A percentile compares a stretch with the other conserved stretches of the same genome.
These are phyloP conservation scores for Ataeniobius toweri DNA, from an alignment of 2,797 vertebrate genomes.

Conservation along the genomic window DNA sequence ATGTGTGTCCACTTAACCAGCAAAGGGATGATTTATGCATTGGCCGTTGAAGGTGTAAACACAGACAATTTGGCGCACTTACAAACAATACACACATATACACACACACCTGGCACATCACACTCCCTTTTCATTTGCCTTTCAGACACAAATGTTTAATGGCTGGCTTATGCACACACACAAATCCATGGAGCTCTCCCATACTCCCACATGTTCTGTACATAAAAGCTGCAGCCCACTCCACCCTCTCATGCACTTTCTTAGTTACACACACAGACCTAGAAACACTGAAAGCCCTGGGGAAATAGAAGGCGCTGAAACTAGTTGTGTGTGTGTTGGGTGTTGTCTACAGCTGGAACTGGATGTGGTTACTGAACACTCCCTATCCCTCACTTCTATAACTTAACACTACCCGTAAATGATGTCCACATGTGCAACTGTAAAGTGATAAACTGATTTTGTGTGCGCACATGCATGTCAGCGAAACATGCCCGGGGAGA, in stretches of 20 bases:
- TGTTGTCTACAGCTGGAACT: slow-evolving; percentile 78
- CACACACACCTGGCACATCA: slow-evolving; percentile 52
- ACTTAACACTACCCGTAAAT: slow-evolving; percentile 31
- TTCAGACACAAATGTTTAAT: slow-evolving; percentile 22
- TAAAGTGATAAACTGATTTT: slow-evolving; percentile 6
- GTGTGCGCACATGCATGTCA: slow-evolving; percentile 9
- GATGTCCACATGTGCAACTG: slow-evolving; percentile 33
- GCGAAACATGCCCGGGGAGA: slow-evolving; percentile 32
- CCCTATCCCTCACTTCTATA: slow-evolving; percentile 58
- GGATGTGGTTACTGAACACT: slow-evolving; percentile 75
- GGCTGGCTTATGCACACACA: slow-evolving; percentile 21
- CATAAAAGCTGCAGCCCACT: slow-evolving; percentile 45
- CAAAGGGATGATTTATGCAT: slow-evolving; percentile 50
- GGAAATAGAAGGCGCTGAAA: slow-evolving; percentile 58
- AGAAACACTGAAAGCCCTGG: slow-evolving; percentile 53
- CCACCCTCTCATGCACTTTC: slow-evolving; percentile 10
- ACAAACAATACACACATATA: background rate
- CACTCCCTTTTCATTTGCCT: slow-evolving; percentile 29
- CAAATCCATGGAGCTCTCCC: slow-evolving; percentile 33
- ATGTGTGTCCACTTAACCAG: slow-evolving; percentile 24
- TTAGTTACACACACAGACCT: slow-evolving; percentile 26
- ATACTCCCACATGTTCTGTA: slow-evolving; percentile 54
- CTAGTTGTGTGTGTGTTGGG: slow-evolving; percentile 68
- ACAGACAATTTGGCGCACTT: slow-evolving; percentile 43
- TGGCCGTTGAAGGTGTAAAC: slow-evolving; percentile 64